Evolutionary conservation across 1,140 invertebrate genomes (phyloP), one percentile per base, ranked within the genome.

Genomic region (Megalonaias nervosa): DNA sequence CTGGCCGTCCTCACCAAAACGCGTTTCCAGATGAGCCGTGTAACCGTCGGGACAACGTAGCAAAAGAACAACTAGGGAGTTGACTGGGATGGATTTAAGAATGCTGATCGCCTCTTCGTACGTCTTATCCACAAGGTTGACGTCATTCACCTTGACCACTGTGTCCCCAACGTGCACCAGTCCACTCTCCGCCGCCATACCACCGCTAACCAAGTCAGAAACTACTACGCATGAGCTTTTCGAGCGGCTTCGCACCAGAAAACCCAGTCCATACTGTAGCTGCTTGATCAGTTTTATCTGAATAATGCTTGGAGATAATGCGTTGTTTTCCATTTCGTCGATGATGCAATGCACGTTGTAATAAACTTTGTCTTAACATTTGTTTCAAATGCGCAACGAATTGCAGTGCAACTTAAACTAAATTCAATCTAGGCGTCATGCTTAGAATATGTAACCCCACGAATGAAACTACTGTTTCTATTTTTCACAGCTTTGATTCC

Each of bases 111-210:
- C 82, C 76, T 85, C 84, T 17, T 85, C 85, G 82, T 87, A 89
- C 23, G 76, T 80, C 81, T 86, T 85, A 26, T 85, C 82, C 56
- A 81, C 81, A 66, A 89, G 62, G 73, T 85, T 82, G 31, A 85
- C 85, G 72, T 89, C 88, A 77, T 89, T 87, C 48, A 89, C 86
- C 16, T 86, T 80, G 1, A 88, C 72, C 21, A 89, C 85, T 68
- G 85, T 79, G 75, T 89, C 88, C 48, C 88, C 88, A 17, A 88
- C 79, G 70, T 85, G 82, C 13, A 89, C 86, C 58, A 88, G 75
- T 5, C 88, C 86, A 77, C 86, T 86, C 72, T 89, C 86, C 60
- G 85, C 83, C 0, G 88, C 88, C 19, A 86, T 83, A 16, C 88
- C 87, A 31, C 82, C 83, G 14, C 80, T 74, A 13, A 87, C 84